These are phyloP conservation scores for Trichosurus vulpecula DNA, from an alignment of 2,797 vertebrate genomes.

Conservation along the genomic window DNA sequence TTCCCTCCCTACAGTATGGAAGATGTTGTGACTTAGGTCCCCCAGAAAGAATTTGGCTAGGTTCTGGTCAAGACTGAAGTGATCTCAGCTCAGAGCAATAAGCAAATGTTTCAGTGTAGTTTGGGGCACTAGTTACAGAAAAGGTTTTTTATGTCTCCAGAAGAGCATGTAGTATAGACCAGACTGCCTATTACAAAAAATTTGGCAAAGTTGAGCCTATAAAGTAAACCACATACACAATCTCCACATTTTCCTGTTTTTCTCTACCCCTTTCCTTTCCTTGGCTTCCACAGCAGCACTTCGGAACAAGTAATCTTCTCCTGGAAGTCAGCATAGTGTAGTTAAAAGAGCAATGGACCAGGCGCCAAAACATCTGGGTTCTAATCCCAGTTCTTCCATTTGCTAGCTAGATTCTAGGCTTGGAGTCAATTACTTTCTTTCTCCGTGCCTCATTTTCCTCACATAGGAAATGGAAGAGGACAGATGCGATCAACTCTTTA, in stretches of 20 bases:
- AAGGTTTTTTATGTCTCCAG: not conserved
- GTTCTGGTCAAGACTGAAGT: not conserved
- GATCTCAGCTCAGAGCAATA: not conserved
- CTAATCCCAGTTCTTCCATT: not conserved
- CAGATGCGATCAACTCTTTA: not conserved
- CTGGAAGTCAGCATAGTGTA: not conserved
- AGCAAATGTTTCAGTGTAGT: not conserved
- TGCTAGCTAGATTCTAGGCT: not conserved
- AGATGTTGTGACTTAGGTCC: not conserved
- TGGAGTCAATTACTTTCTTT: not conserved
- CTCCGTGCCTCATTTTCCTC: not conserved
- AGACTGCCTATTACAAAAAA: not conserved
- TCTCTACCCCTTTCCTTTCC: not conserved
- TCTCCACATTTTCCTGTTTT: not conserved
- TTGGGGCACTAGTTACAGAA: not conserved
- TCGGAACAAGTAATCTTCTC: not conserved
- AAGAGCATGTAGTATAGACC: not conserved
- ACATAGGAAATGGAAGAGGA: not conserved
- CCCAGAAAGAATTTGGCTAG: not conserved
- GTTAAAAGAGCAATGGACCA: not conserved
- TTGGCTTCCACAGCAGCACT: not conserved
- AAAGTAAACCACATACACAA: not conserved
- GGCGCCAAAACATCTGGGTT: not conserved
- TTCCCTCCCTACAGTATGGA: not conserved
- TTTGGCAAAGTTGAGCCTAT: not conserved